Conservation (phyloP, 2,113 vertebrate genomes). For the Tretioscincus oriximinensis region DNA sequence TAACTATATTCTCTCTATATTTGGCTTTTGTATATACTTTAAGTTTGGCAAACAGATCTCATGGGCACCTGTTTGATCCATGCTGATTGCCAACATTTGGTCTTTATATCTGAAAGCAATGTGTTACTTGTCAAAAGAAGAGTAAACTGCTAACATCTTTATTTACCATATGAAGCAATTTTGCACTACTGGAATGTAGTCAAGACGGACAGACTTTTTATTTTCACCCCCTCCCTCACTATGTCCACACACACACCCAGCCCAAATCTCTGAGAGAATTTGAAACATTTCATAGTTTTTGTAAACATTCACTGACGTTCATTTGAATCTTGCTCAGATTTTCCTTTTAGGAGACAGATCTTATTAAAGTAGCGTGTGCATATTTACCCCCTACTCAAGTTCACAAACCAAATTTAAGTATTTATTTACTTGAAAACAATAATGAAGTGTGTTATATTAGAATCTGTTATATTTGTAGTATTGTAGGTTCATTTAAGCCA, state of each 20-base stretch:
- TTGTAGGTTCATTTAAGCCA: neutral
- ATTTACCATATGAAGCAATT: conserved; percentile 62
- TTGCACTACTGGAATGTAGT: conserved; percentile 59
- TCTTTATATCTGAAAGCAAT: conserved; percentile 70
- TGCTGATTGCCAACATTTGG: conserved; percentile 67
- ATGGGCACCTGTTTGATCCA: conserved; percentile 69
- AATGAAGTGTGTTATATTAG: neutral
- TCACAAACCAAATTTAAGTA: neutral
- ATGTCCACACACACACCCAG: neutral
- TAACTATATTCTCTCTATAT: conserved; percentile 54
- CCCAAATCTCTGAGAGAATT: neutral
- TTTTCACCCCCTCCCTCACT: conserved; percentile 7
- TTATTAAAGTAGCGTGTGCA: neutral
- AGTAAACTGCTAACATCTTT: conserved; percentile 72
- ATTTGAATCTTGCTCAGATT: neutral
- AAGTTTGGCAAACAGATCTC: conserved; percentile 63
- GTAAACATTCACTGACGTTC: neutral
- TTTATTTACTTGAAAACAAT: conserved; percentile 1
- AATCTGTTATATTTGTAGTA: neutral
- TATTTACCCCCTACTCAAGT: neutral
- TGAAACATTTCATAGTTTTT: neutral
- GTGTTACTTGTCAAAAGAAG: conserved; percentile 70
- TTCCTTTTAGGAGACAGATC: neutral
- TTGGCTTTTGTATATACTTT: conserved; percentile 64
- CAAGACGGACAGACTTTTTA: conserved; percentile 65